Evolutionary conservation across 2,888 invertebrate species (phyloP), one percentile per base, ranked within the genome.

Genomic region (Penaeus monodon): DNA sequence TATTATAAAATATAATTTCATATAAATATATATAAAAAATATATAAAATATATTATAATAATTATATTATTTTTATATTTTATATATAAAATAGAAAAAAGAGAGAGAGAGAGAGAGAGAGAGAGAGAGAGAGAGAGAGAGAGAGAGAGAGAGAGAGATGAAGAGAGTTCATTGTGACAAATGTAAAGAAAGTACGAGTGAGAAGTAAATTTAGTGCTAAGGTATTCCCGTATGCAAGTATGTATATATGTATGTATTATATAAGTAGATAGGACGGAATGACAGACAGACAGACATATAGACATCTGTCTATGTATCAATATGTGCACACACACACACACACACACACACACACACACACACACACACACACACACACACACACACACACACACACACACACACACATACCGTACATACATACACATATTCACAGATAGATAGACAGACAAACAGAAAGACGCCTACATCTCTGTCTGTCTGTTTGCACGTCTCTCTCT

Each of bases 221-320:
- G 4, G 24, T 4, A 73, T n/a, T n/a, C 20, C 7, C 4, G 22
- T n/a, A 74, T 12, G 2, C 2, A 74, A 22, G 38, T n/a, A 29
- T 29, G 38, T n/a, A 29, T 29, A 29, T n/a, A 7, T 27, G 33
- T 24, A 74, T 27, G 27, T 24, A 74, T 27, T 24, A 74, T 6
- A 74, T n/a, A 74, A 38, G 33, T 24, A 74, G 33, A 74, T 24
- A 74, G 74, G 74, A 74, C 7, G 20, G 74, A n/a, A 6, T 1
- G 74, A n/a, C 20, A 27, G 12, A 29, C 76, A 24, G 33, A n/a
- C 2, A 33, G 1, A 17, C 4, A 33, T 27, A 74, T 74, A 76
- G 27, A 12, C 29, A 76, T 76, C 27, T 33, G 44, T 76, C 1
- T 76, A 81, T 66, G 64, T 81, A 12, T 81, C n/a, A n/a, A 81